These are phyloP conservation scores for Anorthoa munda DNA, from an alignment of 2,888 invertebrate species.

Conservation along the genomic window DNA sequence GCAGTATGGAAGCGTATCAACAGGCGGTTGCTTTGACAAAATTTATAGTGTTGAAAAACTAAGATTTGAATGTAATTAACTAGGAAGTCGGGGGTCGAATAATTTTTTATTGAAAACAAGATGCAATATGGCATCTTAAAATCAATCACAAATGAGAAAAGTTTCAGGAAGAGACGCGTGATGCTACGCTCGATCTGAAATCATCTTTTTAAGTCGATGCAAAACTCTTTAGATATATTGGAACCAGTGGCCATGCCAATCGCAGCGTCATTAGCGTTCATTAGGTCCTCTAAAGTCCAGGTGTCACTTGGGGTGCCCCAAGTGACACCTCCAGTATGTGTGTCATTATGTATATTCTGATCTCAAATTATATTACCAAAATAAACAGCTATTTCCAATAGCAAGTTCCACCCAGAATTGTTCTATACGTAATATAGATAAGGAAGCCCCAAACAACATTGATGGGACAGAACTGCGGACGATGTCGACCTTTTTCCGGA, in stretches of 20 bases:
- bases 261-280: too few species aligned
- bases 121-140: too few species aligned
- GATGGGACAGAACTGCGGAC: constrained; percentile 27
- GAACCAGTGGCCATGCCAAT: too few species aligned
- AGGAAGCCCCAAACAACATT: not conserved
- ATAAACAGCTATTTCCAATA: not conserved
- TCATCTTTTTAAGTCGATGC: too few species aligned
- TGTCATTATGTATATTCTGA: too few species aligned
- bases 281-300: too few species aligned
- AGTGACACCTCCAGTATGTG: too few species aligned
- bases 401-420: not conserved
- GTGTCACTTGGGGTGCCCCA: too few species aligned
- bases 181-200: too few species aligned
- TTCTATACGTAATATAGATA: not conserved
- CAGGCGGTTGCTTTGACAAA: constrained; percentile 45
- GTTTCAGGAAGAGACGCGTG: too few species aligned
- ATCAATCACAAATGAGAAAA: not conserved
- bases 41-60: constrained; percentile 5
- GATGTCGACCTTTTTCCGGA: constrained; percentile 11
- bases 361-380: not conserved
- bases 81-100: not conserved
- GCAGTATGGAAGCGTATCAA: constrained; percentile 33
- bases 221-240: too few species aligned
- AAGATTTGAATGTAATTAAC: not conserved
- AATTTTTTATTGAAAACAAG: not conserved